These are phyloP conservation scores for Eubasilissa splendida DNA, from an alignment of 2,888 invertebrate species.

Conservation along the genomic window DNA sequence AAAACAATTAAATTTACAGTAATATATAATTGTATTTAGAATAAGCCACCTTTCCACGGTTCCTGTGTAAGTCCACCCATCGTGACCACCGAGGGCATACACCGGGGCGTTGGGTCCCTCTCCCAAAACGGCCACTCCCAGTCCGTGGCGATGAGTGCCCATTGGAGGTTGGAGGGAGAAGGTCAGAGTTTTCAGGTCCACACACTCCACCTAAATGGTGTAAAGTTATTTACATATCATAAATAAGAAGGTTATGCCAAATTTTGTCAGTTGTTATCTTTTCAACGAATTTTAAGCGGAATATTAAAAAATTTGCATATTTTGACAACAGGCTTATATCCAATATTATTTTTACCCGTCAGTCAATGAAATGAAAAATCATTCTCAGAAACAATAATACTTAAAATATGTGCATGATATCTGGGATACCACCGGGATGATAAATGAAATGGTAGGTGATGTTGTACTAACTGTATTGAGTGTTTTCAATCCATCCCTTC, in stretches of 20 bases:
- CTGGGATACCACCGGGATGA: too few relatives aligned
- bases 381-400: too few relatives aligned
- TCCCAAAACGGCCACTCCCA: slow-evolving; percentile 85
- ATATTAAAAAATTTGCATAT: too few relatives aligned
- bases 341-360: too few relatives aligned
- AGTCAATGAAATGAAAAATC: too few relatives aligned
- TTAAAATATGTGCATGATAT: too few relatives aligned
- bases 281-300: too few relatives aligned
- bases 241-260: background rate
- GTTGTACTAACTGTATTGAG: slow-evolving; percentile 81
- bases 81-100: slow-evolving; percentile 96
- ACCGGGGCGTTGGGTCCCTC: slow-evolving; percentile 83
- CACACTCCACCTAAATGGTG: slow-evolving; percentile 81
- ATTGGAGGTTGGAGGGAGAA: slow-evolving; percentile 90
- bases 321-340: too few relatives aligned
- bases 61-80: slow-evolving; percentile 95
- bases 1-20: background rate
- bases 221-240: background rate
- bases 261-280: too few relatives aligned
- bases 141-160: slow-evolving; percentile 90
- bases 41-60: slow-evolving; percentile 82
- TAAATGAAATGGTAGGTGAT: too few relatives aligned
- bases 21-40: background rate
- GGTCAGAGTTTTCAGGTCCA: slow-evolving; percentile 84
- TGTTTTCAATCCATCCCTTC: slow-evolving; percentile 94